phyloP scores from a whole-genome alignment of 2,888 invertebrate species.

The Neria commutata region DNA sequence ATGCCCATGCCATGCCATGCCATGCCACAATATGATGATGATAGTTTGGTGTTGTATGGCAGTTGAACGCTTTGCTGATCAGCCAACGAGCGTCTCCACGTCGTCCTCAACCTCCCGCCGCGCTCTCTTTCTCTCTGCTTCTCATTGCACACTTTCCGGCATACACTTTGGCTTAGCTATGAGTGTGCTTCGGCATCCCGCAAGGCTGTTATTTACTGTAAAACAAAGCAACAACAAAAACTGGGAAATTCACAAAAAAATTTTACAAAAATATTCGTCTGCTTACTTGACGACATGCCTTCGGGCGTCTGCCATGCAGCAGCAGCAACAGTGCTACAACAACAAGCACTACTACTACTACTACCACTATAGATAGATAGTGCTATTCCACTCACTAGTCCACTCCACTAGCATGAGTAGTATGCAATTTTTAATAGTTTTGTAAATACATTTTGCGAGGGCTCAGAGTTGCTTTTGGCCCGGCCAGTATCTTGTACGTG shows the following conservation, averaged over 20 bases:
- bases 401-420: too few species aligned
- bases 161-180: background rate
- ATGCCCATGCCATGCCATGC: too few species aligned
- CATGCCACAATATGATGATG: too few species aligned
- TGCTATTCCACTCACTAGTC: too few species aligned
- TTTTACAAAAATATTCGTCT: background rate
- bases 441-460: background rate
- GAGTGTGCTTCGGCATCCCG: conserved; percentile 8
- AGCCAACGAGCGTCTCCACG: background rate
- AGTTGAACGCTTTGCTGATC: background rate
- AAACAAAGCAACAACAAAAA: background rate
- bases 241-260: background rate
- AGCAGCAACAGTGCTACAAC: background rate
- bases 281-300: conserved; percentile 38
- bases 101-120: background rate
- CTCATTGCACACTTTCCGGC: too few species aligned
- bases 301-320: conserved; percentile 17
- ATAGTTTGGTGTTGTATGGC: background rate
- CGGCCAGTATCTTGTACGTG: too few species aligned
- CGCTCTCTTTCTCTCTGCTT: background rate
- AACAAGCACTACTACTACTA: too few species aligned
- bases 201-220: conserved; percentile 10
- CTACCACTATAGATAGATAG: too few species aligned
- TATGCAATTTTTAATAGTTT: conserved; percentile 5
- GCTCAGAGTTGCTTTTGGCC: too few species aligned